Evolutionary conservation across 2,113 vertebrate species (phyloP), one percentile per base, ranked within the genome.

Genomic region (Grallaria varia): DNA sequence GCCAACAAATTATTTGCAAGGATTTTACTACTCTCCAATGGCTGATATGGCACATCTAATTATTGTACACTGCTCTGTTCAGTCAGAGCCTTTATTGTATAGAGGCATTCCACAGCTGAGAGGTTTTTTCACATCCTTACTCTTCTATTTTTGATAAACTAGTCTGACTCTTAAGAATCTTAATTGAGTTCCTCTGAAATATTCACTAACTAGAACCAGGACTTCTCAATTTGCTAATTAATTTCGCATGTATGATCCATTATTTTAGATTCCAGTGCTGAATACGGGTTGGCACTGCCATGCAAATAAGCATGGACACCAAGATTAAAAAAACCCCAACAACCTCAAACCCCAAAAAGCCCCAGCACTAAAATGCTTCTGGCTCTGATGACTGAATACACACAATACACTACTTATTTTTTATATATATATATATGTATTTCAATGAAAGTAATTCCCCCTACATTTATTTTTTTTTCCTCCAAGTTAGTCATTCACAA

Each of bases 121-220:
- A 93, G 71, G 53, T 52, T 87, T 93, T 95, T 94, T 83, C 87
- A 91, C 56, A 74, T 95, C 55, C 89, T 95, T 82, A 55, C 90
- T 94, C 90, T 96, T 96, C 74, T 91, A 97, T 94, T 91, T 95
- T 97, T 96, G 82, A 98, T 94, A 94, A 94, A 77, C 50, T 86
- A 87, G 31, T 16, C 86, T 66, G 49, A 89, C 47, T 85, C 39
- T 91, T 84, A 90, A 72, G 80, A 96, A 92, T 88, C 67, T 95
- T 94, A 97, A 97, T 81, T 49, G 24, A 95, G 78, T 90, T n/a
- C 59, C 73, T 84, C 89, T 96, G 89, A 97, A 97, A 97, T 95
- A 97, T 93, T 97, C 91, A 94, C 74, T 95, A 95, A 93, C 94
- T 64, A 93, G 91, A 97, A 95, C 22, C 84, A 90, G 60, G 8